Percentiles rank a stretch among this genome's conserved stretches.
Conservation (phyloP, 2,888 invertebrate species). For the Temnothorax unifasciatus region DNA sequence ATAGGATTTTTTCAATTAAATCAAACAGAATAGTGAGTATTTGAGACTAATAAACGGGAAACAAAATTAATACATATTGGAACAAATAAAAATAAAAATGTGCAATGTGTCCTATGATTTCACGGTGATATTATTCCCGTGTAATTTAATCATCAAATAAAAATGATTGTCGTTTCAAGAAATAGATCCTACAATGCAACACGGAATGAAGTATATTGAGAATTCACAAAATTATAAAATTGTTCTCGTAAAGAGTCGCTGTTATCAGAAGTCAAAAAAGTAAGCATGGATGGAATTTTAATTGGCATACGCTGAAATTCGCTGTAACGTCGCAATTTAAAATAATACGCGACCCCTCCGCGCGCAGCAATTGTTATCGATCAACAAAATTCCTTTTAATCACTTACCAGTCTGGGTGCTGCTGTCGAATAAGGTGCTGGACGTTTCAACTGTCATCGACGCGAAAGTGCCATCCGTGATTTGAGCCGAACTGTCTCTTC, state of each 20-base stretch:
- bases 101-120: not conserved
- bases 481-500: slow-evolving; percentile 95
- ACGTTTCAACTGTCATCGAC: slow-evolving; percentile 97
- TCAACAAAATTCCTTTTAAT: not conserved
- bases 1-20: not conserved
- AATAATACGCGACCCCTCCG: not conserved
- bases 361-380: not conserved
- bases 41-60: not conserved
- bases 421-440: slow-evolving; percentile 96
- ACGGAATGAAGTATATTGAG: not conserved
- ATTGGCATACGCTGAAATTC: slow-evolving; percentile 30
- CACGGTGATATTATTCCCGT: not conserved
- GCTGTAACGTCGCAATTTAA: not conserved
- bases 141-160: not conserved
- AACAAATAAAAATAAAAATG: not conserved
- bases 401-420: slow-evolving; percentile 96
- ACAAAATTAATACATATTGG: not conserved
- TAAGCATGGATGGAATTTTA: not conserved
- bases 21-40: not conserved
- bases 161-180: not conserved
- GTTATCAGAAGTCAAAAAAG: not conserved
- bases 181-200: not conserved
- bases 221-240: not conserved
- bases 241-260: too few relatives aligned
- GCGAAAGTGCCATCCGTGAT: slow-evolving; percentile 96